These are phyloP conservation scores for Onthophagus taurus DNA, from an alignment of 1,140 invertebrate genomes.

Conservation along the genomic window DNA sequence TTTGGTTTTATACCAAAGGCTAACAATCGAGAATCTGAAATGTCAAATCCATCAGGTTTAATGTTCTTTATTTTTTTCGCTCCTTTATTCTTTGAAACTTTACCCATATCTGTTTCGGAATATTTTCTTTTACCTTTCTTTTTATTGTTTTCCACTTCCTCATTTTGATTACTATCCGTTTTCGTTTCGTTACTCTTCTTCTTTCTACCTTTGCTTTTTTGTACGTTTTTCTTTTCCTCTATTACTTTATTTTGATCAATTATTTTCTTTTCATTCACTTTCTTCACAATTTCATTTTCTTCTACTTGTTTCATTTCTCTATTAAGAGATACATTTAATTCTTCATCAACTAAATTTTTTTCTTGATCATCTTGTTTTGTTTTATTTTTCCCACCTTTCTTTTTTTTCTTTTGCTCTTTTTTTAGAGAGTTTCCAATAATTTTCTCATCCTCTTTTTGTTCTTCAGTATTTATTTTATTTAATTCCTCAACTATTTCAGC, in stretches of 20 bases:
- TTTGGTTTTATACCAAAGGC: conserved; percentile 90
- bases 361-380: conserved; percentile 17
- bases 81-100: conserved; percentile 17
- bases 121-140: conserved; percentile 7
- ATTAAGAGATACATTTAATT: too few species aligned
- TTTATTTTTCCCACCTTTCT: conserved; percentile 13
- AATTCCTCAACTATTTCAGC: conserved; percentile 9
- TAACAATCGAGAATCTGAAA: conserved; percentile 68
- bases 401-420: conserved; percentile 7
- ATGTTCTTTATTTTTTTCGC: conserved; percentile 13
- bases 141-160: conserved; percentile 4
- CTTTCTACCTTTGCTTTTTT: conserved; percentile 17
- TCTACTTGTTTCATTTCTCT: conserved; percentile 14
- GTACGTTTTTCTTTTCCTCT: conserved; percentile 19
- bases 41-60: conserved; percentile 32
- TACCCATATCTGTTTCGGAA: conserved; percentile 18
- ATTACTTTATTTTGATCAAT: conserved; percentile 19
- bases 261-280: conserved; percentile 12
- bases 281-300: conserved; percentile 15
- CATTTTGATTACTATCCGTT: conserved; percentile 15
- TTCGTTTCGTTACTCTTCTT: conserved; percentile 11
- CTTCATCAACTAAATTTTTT: conserved; percentile 6
- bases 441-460: conserved; percentile 16
- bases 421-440: too few species aligned
- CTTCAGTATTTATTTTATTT: conserved; percentile 16